Base-by-base conservation (phyloP, 2,113 vertebrate species). In the Colaptes auratus region DNA sequence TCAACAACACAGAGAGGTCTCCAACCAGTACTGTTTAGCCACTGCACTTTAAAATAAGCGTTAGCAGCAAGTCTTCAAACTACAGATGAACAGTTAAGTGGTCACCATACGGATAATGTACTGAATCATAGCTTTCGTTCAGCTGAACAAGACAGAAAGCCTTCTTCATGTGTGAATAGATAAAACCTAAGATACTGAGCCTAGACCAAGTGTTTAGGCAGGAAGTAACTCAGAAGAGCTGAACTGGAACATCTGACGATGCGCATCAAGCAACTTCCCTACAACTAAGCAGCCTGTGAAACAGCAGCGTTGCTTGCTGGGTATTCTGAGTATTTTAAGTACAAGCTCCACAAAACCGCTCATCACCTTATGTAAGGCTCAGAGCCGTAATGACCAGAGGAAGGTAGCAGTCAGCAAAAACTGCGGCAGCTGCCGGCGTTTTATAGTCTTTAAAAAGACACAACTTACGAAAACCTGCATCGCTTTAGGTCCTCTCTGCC, bases 121-220 rank as follows among this genome's bases (percentile, higher is more conserved):
- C 19, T 16, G 50, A 63, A 33, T 27, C 17, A 46, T 48, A 27
- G 39, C 30, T 58, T 21, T 21, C 24, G 28, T 4, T 27, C 58
- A 5, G 12, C 15, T 23, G 28, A 15, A 11, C 18, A 2, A 12
- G 31, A 15, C 1, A 6, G 27, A 17, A 23, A 33, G 4, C 8
- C 4, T 61, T 46, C 58, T 52, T 10, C 10, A 9, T 0, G 15
- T 13, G 2, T 0, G 3, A 19, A 4, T 0, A 50, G 23, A 19
- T 7, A 15, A 36, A 69, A 50, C 6, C 2, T 0, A 2, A 70
- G 31, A 31, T 13, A 15, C 3, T 0, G 31, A 9, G 35, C 1
- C 25, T 1, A 31, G 16, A 4, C 2, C 8, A 2, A 10, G 19
- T 9, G 24, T 28, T 23, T 6, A 0, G 25, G 15, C 78, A 39